Evolutionary conservation across 2,888 invertebrate genomes (phyloP).

Genomic region (Perizoma flavofasciatum): DNA sequence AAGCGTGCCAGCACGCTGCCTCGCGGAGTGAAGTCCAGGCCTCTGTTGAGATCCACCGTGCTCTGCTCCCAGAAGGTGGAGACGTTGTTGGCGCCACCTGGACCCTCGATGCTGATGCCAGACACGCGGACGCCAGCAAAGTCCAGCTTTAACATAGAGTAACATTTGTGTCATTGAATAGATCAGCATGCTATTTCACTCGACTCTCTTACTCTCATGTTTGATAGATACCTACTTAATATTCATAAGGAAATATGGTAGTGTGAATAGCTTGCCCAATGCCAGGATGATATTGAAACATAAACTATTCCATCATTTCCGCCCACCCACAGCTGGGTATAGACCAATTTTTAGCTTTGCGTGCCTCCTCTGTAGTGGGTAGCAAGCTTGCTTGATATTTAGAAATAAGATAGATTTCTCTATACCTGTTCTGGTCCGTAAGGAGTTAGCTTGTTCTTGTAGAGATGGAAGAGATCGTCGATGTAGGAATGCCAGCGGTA

Average conservation of each 20-base stretch:
- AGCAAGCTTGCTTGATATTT: no score
- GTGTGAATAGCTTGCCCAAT: no score
- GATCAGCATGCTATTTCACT: no score
- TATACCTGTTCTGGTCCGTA: constrained; percentile 85
- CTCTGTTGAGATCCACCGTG: constrained; percentile 89
- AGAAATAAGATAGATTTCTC: background rate
- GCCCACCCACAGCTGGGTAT: no score
- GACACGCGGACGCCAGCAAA: constrained; percentile 85
- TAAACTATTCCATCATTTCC: no score
- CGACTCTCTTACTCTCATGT: no score
- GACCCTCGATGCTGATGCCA: constrained; percentile 78
- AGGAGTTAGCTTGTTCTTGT: constrained; percentile 87
- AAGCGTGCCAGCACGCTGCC: constrained; percentile 88
- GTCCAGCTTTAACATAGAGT: constrained; percentile 69
- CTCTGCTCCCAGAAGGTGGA: constrained; percentile 92
- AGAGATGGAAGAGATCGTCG: constrained; percentile 90
- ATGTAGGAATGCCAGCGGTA: constrained; percentile 93
- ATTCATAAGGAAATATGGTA: no score
- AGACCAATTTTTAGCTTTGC: no score
- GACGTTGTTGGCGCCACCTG: constrained; percentile 83
- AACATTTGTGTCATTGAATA: background rate
- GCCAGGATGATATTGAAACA: no score
- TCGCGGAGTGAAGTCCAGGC: constrained; percentile 91
- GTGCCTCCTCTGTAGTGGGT: no score
- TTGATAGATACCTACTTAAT: no score